These are phyloP conservation scores for Adrianichthys oophorus DNA, from an alignment of 2,797 vertebrate species.

Conservation along the genomic window DNA sequence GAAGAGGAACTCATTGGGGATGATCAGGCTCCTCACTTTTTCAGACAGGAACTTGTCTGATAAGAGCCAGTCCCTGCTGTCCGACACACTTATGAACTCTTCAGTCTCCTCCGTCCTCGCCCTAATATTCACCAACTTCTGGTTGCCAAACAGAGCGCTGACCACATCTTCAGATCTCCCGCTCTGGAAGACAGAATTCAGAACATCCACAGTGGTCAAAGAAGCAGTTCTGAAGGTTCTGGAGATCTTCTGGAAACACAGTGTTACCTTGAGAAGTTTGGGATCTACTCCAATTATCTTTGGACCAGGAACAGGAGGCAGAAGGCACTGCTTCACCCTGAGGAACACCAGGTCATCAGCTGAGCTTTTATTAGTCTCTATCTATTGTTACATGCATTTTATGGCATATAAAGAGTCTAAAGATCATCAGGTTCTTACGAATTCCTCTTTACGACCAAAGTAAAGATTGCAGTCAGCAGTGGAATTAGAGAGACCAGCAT, in stretches of 20 bases:
- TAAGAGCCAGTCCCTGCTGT: conserved; percentile 71
- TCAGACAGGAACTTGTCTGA: conserved; percentile 36
- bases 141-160: conserved; percentile 75
- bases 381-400: not conserved
- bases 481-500: conserved; percentile 73
- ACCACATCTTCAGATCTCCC: conserved; percentile 82
- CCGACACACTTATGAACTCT: conserved; percentile 85
- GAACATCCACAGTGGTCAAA: conserved; percentile 6
- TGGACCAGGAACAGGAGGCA: conserved; percentile 90
- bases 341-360: conserved; percentile 29
- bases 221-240: not conserved
- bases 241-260: not conserved
- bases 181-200: conserved; percentile 66
- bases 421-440: conserved; percentile 46
- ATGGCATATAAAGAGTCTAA: not conserved
- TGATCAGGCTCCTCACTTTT: conserved; percentile 72
- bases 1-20: conserved; percentile 70
- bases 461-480: conserved; percentile 74
- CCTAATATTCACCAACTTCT: conserved; percentile 77
- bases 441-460: conserved; percentile 82
- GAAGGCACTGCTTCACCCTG: conserved; percentile 82
- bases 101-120: conserved; percentile 80
- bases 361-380: not conserved
- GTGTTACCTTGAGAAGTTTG: conserved; percentile 84
- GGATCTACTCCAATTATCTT: conserved; percentile 91